phyloP scores from a whole-genome alignment of 2,797 vertebrate genomes.

The Macrochelys suwanniensis region DNA sequence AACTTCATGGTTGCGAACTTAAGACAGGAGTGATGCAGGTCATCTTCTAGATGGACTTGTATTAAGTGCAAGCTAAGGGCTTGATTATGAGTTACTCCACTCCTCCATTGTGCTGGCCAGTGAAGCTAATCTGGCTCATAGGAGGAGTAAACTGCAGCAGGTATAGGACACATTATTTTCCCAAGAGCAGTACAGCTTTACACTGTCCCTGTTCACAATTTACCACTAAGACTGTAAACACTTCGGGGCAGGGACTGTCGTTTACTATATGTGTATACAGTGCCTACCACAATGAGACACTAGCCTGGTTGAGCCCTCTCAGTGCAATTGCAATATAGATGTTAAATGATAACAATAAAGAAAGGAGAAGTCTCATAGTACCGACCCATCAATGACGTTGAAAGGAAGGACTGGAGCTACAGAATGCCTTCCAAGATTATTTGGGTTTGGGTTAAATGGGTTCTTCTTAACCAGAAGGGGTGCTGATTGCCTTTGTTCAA shows the following conservation, averaged over 20 bases:
- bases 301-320: background rate
- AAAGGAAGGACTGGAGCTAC: background rate
- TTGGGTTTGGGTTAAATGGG: background rate
- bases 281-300: background rate
- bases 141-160: background rate
- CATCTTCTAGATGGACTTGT: background rate
- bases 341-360: background rate
- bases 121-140: background rate
- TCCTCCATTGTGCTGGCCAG: background rate
- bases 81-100: background rate
- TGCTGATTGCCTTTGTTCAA: background rate
- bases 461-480: background rate
- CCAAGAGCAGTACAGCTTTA: background rate
- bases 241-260: background rate
- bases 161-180: slow-evolving; percentile 4
- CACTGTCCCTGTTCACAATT: background rate
- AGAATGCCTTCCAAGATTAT: background rate
- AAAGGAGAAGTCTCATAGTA: background rate
- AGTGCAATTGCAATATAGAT: background rate
- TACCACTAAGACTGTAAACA: background rate
- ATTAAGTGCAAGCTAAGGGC: rapidly evolving
- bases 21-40: rapidly evolving
- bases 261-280: slow-evolving; percentile 8
- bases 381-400: background rate
- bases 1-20: background rate